Evolutionary conservation across 2,888 invertebrate species (phyloP), one percentile per base, ranked within the genome.

Genomic region (Isoperla grammatica): DNA sequence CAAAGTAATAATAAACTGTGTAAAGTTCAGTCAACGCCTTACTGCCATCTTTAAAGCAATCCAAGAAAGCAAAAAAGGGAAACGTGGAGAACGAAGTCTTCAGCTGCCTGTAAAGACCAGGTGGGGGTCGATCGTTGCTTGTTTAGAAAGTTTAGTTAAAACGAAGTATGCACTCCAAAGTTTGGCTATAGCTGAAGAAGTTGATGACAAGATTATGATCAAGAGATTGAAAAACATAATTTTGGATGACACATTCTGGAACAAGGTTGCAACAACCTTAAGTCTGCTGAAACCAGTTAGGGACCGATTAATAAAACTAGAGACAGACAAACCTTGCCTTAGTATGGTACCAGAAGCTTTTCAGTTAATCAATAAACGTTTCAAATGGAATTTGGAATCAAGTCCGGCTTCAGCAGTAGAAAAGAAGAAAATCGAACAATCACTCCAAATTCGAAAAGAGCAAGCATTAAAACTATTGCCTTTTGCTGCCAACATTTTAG

Each of bases 401-500:
- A 35, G 50, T 50, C 50, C 29, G 2, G 50, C 50, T 4, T 13
- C 50, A 3, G 17, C 5, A n/a, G 35, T 15, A 11, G 50, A 50
- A 15, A 3, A 35, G 4, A 35, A 66, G 56, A 63, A 65, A 48
- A 58, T 65, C 53, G 37, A 63, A 11, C 59, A 63, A 45, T 19
- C 57, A 19, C 63, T 67, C 13, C 61, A 64, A 53, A 65, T 58
- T 46, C 59, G 65, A 56, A 59, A 64, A 42, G 48, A 61, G 13
- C 55, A 64, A 53, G 59, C 64, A 11, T 19, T 67, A 4, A 63
- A 63, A 12, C 65, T 65, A 55, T 60, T 68, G 40, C 68, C 67
- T 58, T 65, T 57, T 56, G 66, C 67, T 2, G 66, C 67, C 42
- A 66, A 68, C 65, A 63, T 67, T 61, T 61, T 68, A 48, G 65